These are phyloP conservation scores for Pterostichus niger DNA, from an alignment of 2,888 invertebrate genomes.

Conservation along the genomic window DNA sequence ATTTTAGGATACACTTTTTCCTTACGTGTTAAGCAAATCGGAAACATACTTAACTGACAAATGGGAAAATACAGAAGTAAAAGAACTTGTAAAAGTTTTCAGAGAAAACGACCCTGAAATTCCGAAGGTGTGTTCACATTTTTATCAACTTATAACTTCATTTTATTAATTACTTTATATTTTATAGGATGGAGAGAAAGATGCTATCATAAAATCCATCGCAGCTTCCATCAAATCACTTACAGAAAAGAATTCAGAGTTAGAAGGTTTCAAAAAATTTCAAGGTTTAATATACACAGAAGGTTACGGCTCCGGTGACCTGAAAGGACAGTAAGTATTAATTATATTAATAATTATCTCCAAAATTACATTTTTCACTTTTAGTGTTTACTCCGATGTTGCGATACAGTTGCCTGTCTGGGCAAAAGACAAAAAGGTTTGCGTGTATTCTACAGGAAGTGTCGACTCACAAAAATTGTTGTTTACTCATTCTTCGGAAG, in stretches of 20 bases:
- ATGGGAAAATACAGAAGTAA: constrained; percentile 85
- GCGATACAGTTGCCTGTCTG: constrained; percentile 86
- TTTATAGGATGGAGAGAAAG: constrained; percentile 78
- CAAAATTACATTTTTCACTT: constrained; percentile 71
- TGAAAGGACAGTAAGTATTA: constrained; percentile 93
- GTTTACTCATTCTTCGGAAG: constrained; percentile 87
- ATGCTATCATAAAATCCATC: constrained; percentile 81
- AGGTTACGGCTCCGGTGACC: constrained; percentile 87
- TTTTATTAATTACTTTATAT: constrained; percentile 16
- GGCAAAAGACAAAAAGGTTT: constrained; percentile 84
- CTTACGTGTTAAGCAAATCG: constrained; percentile 87
- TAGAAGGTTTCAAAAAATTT: constrained; percentile 89
- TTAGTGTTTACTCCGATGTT: constrained; percentile 93
- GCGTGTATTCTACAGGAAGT: constrained; percentile 95
- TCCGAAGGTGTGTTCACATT: constrained; percentile 52
- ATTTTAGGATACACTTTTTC: constrained; percentile 86
- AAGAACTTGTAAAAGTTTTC: constrained; percentile 83
- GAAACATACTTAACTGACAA: constrained; percentile 84
- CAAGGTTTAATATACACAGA: constrained; percentile 94
- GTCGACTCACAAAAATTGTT: constrained; percentile 93
- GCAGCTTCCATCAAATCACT: constrained; percentile 88
- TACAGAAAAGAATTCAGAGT: constrained; percentile 90
- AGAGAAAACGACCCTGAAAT: constrained; percentile 79
- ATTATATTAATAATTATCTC: not conserved
- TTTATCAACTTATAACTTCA: not conserved